Evolutionary conservation across 1,140 invertebrate species (phyloP), one percentile per base, ranked within the genome.

Genomic region (Bathynomus jamesi): DNA sequence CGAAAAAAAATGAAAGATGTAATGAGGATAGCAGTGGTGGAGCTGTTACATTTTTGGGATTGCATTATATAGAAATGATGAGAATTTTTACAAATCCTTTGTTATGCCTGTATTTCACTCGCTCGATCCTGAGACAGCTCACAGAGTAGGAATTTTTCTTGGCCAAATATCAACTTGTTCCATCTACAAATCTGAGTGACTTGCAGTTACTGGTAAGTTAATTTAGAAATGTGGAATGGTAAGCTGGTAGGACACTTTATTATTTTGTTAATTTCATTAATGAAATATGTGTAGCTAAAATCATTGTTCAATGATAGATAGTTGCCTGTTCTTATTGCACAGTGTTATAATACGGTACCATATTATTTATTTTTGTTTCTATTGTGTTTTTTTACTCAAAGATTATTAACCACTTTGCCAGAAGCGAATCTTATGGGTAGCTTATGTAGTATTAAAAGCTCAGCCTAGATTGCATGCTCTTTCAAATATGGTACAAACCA

Each of bases 61-160:
- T 65, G 87, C 86, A 78, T 81, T 91, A 71, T 88, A 87, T 73
- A 87, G 87, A 75, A 86, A 87, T 67, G 88, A 93, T 81, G 90
- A 91, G 79, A 88, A 87, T 75, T 93, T 93, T 81, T 94, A 93
- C 80, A 83, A 87, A 60, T 82, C 89, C 72, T 78, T 89, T 73
- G 74, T 89, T 0, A 88, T 91, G 85, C 92, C 92, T n/a, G 11
- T 89, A 4, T 81, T 87, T 25, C 87, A 87, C 76, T 79, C 80
- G 60, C 70, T 91, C 4, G 87, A 89, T 80, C 89, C 93, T 0
- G 94, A 96, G 84, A 84, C 82, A 68, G 88, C 92, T 11, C 94
- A 96, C 81, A 88, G 87, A 74, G 71, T 92, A 28, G 91, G 90
- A 10, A 83, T 96, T 2, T n/a, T 82, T 84, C 65, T 83, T 87